Conservation (phyloP, 2,113 vertebrate genomes). For the Tachysurus fulvidraco region DNA sequence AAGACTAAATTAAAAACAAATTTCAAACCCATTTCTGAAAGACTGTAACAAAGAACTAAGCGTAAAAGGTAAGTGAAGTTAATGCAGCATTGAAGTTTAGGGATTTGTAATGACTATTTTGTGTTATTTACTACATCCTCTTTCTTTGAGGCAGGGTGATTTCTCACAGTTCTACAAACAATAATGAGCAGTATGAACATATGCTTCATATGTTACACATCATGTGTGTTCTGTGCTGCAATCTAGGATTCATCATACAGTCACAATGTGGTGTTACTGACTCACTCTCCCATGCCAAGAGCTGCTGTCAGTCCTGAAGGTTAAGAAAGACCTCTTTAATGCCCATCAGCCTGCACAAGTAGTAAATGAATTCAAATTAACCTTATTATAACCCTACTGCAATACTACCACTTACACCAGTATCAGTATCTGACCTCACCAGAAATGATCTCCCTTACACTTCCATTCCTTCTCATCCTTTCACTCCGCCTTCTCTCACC, state of each 20-base stretch:
- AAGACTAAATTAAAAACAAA: background rate
- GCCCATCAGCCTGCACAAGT: constrained; percentile 35
- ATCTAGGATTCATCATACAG: background rate
- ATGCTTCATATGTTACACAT: background rate
- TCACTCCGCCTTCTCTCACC: background rate
- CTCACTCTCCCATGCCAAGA: background rate
- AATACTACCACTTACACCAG: constrained; percentile 34
- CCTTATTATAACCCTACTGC: constrained; percentile 43
- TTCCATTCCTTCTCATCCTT: background rate
- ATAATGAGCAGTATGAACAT: background rate
- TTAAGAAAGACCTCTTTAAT: constrained; percentile 26
- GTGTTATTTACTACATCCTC: background rate
- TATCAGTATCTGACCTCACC: constrained; percentile 1
- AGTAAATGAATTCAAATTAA: constrained; percentile 46
- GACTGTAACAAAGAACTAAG: background rate
- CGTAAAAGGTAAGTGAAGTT: constrained; percentile 22
- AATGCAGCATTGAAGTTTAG: background rate
- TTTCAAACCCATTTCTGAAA: background rate
- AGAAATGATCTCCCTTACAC: constrained; percentile 6
- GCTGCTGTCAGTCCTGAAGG: constrained; percentile 1
- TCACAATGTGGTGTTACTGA: background rate
- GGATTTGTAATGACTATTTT: background rate
- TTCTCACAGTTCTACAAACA: background rate
- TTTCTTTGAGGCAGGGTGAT: background rate
- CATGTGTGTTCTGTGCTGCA: background rate